Evolutionary conservation across 2,888 invertebrate genomes (phyloP), one percentile per base, ranked within the genome.

Genomic region (Coecobrya sp.): DNA sequence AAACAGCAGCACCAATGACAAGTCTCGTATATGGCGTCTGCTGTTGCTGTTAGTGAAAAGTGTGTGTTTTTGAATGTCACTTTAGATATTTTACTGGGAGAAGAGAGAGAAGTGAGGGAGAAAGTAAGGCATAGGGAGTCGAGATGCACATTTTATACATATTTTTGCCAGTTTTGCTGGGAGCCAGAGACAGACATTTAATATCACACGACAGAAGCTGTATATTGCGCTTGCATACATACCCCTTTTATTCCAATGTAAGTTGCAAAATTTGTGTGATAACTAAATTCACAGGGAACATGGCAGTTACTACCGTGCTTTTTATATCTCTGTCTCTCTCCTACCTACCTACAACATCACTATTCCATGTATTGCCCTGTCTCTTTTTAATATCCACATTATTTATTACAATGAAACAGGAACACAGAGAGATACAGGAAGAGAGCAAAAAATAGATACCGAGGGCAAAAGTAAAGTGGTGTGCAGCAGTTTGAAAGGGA

Each of bases 221-320:
- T 91, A 19, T 25, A 19, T 25, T 25, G 42, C 5, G 42, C 42
- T 42, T 8, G 36, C 7, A 4, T 68, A 8, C 68, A 19, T 49
- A 25, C 19, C 76, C 92, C 85, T 87, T 92, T 93, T 89, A 88
- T 84, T 82, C 86, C 70, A 87, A 91, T 91, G 52, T n/a, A 93
- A 93, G 88, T 94, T 93, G 93, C 92, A 92, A 94, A 94, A 93
- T 92, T 45, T 25, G n/a, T 91, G 89, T 91, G 91, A 93, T 93
- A 93, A 93, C 91, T 92, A 92, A 92, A 93, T 91, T 93, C 86
- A 81, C 70, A 79, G 30, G 45, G 65, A 81, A 79, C 45, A 62
- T 65, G 65, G 19, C 65, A 65, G 30, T 62, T 82, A 30, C 42
- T 13, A 19, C 45, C 13, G 4, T 22, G 36, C 30, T 30, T 11